phyloP scores from a whole-genome alignment of 2,113 vertebrate species.

The Turnix velox region DNA sequence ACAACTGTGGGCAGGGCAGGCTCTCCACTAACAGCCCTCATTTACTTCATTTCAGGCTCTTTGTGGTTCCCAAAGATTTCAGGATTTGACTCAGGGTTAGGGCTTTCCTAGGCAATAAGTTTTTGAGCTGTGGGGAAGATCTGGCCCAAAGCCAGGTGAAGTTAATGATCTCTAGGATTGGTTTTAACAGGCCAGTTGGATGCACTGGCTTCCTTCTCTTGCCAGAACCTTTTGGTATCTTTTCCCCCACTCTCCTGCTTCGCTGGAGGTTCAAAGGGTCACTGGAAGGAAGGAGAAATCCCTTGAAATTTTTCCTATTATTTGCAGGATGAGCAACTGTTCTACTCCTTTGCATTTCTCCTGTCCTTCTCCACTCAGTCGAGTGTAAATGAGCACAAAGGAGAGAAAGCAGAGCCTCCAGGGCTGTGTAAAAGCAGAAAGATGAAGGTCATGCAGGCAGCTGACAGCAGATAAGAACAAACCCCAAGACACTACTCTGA shows the following conservation, averaged over 20 bases:
- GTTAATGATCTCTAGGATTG: constrained; percentile 53
- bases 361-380: neutral
- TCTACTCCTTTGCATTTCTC: neutral
- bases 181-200: neutral
- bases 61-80: neutral
- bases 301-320: neutral
- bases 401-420: neutral
- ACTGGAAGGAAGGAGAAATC: constrained; percentile 3
- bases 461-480: neutral
- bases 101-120: neutral
- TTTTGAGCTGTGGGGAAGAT: neutral
- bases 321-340: neutral
- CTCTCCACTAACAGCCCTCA: neutral
- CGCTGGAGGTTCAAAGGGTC: neutral
- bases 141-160: neutral
- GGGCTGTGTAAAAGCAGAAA: neutral
- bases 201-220: neutral
- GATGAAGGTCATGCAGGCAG: neutral
- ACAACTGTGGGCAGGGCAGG: neutral
- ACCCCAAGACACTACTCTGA: neutral
- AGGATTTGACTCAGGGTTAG: neutral
- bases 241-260: neutral
- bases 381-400: neutral
- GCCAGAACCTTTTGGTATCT: neutral
- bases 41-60: neutral